Conservation (phyloP, 2,888 invertebrate genomes). For the Allolobophora icterica region DNA sequence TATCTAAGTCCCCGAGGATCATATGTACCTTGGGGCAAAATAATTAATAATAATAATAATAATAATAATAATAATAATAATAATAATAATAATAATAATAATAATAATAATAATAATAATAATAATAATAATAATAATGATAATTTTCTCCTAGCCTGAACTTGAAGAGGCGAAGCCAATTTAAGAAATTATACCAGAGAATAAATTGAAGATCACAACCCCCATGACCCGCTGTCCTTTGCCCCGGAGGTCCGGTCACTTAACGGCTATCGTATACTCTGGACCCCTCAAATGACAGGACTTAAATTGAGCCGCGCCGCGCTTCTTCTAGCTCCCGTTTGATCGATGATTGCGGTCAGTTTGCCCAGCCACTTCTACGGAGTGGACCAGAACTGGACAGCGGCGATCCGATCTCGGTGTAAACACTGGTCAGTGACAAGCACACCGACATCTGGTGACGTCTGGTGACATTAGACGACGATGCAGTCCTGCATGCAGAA, state of each 20-base stretch:
- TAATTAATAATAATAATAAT: too few species aligned
- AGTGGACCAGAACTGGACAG: not conserved
- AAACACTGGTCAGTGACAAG: conserved; percentile 4
- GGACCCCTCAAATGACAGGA: not conserved
- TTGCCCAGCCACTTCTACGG: not conserved
- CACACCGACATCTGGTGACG: not conserved
- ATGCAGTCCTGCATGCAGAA: not conserved
- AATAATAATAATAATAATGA: too few species aligned
- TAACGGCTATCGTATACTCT: not conserved
- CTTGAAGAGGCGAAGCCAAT: too few species aligned
- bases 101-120: too few species aligned
- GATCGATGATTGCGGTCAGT: not conserved
- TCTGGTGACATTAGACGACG: not conserved
- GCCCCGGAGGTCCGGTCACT: not conserved
- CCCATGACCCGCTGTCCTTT: not conserved
- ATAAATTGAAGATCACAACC: not conserved
- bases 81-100: too few species aligned
- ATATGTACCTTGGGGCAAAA: too few species aligned
- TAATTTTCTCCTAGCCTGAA: too few species aligned
- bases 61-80: too few species aligned
- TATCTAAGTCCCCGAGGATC: too few species aligned
- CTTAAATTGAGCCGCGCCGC: not conserved
- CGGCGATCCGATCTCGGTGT: not conserved
- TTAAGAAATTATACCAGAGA: not conserved
- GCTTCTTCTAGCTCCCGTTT: not conserved